A percentile compares a stretch with the other conserved stretches of the same genome.
phyloP scores from a whole-genome alignment of 2,888 invertebrate species.

The Aleiodes leptofemur region DNA sequence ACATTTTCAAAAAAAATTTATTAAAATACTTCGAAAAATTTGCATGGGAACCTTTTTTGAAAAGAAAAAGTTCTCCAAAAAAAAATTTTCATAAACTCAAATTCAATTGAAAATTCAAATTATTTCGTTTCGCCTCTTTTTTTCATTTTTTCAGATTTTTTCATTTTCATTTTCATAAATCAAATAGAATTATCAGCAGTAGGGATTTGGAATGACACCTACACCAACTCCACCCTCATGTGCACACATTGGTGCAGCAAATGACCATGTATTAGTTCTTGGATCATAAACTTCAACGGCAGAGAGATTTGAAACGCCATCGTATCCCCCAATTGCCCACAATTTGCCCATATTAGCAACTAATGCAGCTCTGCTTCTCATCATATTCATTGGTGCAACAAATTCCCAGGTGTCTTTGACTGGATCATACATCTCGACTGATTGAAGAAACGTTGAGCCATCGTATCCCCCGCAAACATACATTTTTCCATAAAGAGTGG shows the following conservation, averaged over 20 bases:
- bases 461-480: constrained; percentile 92
- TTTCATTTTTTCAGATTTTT: neutral
- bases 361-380: constrained; percentile 87
- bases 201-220: constrained; percentile 82
- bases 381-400: constrained; percentile 88
- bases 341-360: constrained; percentile 90
- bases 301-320: constrained; percentile 87
- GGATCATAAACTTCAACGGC: constrained; percentile 92
- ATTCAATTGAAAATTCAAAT: too few species aligned
- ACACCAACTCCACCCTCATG: constrained; percentile 95
- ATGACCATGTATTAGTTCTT: constrained; percentile 83
- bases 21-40: too few species aligned
- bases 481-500: constrained; percentile 87
- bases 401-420: constrained; percentile 85
- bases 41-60: too few species aligned
- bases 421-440: constrained; percentile 89
- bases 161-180: neutral
- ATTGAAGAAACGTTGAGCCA: constrained; percentile 87
- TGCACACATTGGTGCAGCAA: constrained; percentile 86
- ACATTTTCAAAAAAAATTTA: too few species aligned
- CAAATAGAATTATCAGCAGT: constrained; percentile 8
- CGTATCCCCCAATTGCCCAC: constrained; percentile 89
- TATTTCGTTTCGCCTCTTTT: neutral
- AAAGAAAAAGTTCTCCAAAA: too few species aligned
- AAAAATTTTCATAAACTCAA: too few species aligned